Percentiles rank a stretch among this genome's conserved stretches.
phyloP scores from a whole-genome alignment of 2,797 vertebrate genomes.

The Selene dorsalis region DNA sequence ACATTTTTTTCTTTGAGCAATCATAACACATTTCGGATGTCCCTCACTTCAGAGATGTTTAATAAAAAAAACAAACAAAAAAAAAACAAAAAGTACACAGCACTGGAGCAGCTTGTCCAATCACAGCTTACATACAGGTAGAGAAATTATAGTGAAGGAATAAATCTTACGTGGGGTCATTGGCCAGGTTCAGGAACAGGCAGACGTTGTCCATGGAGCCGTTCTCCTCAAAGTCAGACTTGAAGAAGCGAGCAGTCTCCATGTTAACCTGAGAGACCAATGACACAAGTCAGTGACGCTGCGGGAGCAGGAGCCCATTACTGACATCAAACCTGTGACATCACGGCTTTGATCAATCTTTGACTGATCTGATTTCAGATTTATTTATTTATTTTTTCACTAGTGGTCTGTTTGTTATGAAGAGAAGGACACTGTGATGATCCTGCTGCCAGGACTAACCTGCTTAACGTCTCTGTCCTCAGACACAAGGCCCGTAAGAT shows the following conservation, averaged over 20 bases:
- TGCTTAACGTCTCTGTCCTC: no score
- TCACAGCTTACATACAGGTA: not conserved
- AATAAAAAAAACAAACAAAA: not conserved
- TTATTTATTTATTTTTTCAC: no score
- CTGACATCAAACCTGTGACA: no score
- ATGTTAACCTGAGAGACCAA: slow-evolving; percentile 82
- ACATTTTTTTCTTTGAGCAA: not conserved
- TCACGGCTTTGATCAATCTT: no score
- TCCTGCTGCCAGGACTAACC: no score
- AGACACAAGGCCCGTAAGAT: no score
- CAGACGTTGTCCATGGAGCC: slow-evolving; percentile 88
- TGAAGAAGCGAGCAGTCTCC: slow-evolving; percentile 87
- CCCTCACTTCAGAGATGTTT: not conserved
- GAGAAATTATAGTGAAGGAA: no score
- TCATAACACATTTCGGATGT: not conserved
- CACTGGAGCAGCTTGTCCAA: not conserved
- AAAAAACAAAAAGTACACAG: not conserved
- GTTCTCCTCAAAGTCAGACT: slow-evolving; percentile 87
- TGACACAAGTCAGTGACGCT: not conserved
- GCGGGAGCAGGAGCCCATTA: no score
- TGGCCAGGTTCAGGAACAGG: slow-evolving; percentile 85
- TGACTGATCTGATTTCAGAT: no score
- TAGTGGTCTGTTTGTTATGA: no score
- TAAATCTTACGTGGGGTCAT: slow-evolving; percentile 84
- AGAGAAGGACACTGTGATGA: no score